Conservation (phyloP, 1,140 invertebrate species). For the Berghia stephanieae region DNA sequence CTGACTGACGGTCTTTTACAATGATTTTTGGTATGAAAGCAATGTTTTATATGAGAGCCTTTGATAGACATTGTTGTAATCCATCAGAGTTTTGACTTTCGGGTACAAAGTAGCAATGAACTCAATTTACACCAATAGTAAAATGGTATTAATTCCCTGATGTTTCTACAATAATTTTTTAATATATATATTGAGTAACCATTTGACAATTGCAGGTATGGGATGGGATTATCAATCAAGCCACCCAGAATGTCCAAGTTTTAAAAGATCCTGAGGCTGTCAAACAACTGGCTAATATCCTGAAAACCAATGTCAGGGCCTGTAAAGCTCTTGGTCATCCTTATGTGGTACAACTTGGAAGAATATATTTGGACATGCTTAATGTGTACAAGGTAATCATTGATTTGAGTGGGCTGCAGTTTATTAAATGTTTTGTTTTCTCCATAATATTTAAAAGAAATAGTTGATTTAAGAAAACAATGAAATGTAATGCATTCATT, state of each 20-base stretch:
- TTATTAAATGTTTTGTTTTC: too few relatives aligned
- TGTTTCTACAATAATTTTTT: background rate
- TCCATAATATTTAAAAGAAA: too few relatives aligned
- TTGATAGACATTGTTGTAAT: too few relatives aligned
- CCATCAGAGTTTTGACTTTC: too few relatives aligned
- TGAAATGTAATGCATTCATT: too few relatives aligned
- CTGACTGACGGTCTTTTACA: too few relatives aligned
- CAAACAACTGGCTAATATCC: constrained; percentile 95
- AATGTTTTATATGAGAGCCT: too few relatives aligned
- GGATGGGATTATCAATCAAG: constrained; percentile 98
- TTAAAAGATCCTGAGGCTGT: constrained; percentile 96
- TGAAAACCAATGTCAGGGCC: constrained; percentile 98
- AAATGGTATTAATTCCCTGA: background rate
- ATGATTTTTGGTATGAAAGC: too few relatives aligned
- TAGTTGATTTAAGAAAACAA: too few relatives aligned
- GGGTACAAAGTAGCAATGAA: background rate
- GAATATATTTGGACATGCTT: constrained; percentile 98
- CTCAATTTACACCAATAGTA: background rate
- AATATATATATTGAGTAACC: background rate
- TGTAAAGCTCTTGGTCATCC: constrained; percentile 97
- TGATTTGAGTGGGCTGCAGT: too few relatives aligned
- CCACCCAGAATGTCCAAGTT: constrained; percentile 94
- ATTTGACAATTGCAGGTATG: constrained; percentile 74
- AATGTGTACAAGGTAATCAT: constrained; percentile 96
- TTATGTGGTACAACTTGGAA: constrained; percentile 92